A percentile compares a stretch with the other conserved stretches of the same genome.
phyloP scores from a whole-genome alignment of 2,797 vertebrate genomes.

The Sebastes paucispinis region DNA sequence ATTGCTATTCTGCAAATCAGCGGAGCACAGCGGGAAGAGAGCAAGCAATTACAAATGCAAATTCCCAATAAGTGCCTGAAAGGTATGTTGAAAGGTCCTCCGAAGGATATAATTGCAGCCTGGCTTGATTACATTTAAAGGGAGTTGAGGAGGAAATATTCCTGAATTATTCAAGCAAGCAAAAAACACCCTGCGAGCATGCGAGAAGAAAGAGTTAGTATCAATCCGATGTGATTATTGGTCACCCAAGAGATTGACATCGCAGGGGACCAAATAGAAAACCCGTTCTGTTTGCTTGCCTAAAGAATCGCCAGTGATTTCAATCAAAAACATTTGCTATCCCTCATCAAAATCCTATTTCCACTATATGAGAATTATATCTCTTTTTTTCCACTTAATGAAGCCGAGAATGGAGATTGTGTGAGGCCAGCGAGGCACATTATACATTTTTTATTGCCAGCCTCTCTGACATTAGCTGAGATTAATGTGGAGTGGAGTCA shows the following conservation, averaged over 20 bases:
- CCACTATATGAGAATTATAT: slow-evolving; percentile 12
- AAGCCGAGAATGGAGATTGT: slow-evolving; percentile 23
- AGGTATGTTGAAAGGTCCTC: slow-evolving; percentile 72
- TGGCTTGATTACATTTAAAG: slow-evolving; percentile 74
- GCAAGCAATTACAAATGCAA: slow-evolving; percentile 77
- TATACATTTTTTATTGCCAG: slow-evolving; percentile 48
- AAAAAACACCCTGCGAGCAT: slow-evolving; percentile 58
- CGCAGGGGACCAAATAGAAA: not conserved
- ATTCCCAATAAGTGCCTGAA: slow-evolving; percentile 73
- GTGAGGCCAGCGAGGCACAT: slow-evolving; percentile 31
- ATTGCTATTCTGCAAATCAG: slow-evolving; percentile 71
- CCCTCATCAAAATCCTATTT: slow-evolving; percentile 43
- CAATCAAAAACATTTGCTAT: slow-evolving; percentile 30
- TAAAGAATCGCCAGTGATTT: not conserved
- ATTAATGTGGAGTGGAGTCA: slow-evolving; percentile 50
- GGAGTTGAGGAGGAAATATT: slow-evolving; percentile 56
- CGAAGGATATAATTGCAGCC: slow-evolving; percentile 74
- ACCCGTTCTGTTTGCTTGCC: slow-evolving; percentile 21
- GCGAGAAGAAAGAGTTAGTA: slow-evolving; percentile 15
- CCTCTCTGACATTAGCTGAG: slow-evolving; percentile 42
- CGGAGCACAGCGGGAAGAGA: slow-evolving; percentile 51
- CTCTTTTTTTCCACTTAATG: slow-evolving; percentile 32
- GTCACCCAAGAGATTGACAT: slow-evolving; percentile 35
- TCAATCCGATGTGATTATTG: not conserved
- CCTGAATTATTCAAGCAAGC: slow-evolving; percentile 73